phyloP scores from a whole-genome alignment of 2,113 vertebrate species.

The Scomber scombrus region DNA sequence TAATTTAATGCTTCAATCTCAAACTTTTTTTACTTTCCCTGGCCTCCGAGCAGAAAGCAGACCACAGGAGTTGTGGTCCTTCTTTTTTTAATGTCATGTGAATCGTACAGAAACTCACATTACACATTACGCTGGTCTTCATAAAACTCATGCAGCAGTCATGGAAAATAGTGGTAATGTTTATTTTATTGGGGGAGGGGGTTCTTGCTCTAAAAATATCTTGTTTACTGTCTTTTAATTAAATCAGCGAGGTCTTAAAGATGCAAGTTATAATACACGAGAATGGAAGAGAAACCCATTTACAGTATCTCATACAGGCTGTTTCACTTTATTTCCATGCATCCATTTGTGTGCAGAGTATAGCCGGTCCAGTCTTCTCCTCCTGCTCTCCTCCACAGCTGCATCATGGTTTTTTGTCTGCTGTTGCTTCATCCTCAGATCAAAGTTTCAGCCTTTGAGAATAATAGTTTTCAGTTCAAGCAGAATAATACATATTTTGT shows the following conservation, averaged over 20 bases:
- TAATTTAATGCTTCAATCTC: background rate
- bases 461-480: too few species aligned
- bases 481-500: background rate
- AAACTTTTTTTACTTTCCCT: background rate
- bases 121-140: conserved; percentile 41
- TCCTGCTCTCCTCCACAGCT: background rate
- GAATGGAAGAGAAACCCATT: conserved; percentile 36
- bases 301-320: background rate
- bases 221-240: conserved; percentile 72
- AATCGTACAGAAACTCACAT: conserved; percentile 33
- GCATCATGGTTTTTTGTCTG: background rate
- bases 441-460: background rate
- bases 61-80: background rate
- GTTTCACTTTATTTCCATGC: background rate
- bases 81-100: conserved; percentile 15
- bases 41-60: background rate
- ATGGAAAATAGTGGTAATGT: conserved; percentile 73
- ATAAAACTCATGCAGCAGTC: conserved; percentile 35
- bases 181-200: conserved; percentile 55
- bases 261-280: conserved; percentile 46
- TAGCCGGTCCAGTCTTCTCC: background rate
- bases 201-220: conserved; percentile 71
- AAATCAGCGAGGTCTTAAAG: conserved; percentile 71
- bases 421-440: background rate
- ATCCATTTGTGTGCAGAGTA: background rate